Evolutionary conservation across 2,797 vertebrate genomes (phyloP).

Genomic region (Mus minutoides): DNA sequence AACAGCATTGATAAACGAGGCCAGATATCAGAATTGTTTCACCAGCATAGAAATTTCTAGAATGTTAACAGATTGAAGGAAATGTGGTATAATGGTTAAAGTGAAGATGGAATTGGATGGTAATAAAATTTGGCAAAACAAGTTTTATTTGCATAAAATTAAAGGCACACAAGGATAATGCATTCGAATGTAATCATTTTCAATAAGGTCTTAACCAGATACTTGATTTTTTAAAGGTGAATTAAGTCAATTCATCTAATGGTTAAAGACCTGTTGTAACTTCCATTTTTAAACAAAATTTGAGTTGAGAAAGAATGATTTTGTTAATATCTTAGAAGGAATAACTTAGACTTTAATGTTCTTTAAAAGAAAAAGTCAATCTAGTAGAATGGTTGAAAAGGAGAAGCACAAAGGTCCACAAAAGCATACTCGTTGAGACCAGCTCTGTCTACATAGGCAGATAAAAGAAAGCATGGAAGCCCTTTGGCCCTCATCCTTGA

Average conservation of each 20-base stretch:
- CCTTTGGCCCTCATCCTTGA: conserved; percentile 6
- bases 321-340: conserved; percentile 54
- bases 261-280: not conserved
- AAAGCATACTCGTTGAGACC: not conserved
- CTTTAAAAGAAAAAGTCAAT: conserved; percentile 25
- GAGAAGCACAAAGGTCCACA: not conserved
- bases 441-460: not conserved
- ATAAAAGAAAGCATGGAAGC: not conserved
- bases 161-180: not conserved
- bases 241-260: not conserved
- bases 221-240: conserved; percentile 26
- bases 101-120: not conserved
- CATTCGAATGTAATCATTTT: conserved; percentile 19
- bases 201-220: not conserved
- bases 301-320: not conserved
- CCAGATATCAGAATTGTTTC: not conserved
- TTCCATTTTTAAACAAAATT: conserved; percentile 40
- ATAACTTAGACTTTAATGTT: conserved; percentile 32
- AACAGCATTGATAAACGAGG: not conserved
- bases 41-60: not conserved
- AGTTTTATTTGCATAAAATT: conserved; percentile 3
- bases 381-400: not conserved
- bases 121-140: conserved; percentile 41
- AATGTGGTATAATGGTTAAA: not conserved
- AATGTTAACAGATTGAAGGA: not conserved